Evolutionary conservation across 2,888 invertebrate genomes (phyloP).

Genomic region (Quadroppia sp.): DNA sequence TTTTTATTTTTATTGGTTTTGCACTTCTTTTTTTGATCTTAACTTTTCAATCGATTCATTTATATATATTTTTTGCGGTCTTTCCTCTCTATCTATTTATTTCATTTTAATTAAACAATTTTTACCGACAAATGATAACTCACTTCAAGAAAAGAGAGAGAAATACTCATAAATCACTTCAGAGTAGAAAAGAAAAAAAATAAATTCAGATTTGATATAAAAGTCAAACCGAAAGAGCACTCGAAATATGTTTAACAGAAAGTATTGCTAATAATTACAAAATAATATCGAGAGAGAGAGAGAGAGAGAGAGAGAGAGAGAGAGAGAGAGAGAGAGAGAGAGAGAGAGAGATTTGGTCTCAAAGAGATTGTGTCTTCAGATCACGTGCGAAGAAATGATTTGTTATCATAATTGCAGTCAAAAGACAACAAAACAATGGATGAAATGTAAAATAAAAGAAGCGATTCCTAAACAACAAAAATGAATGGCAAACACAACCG

Average conservation of each 20-base stretch:
- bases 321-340: too few species aligned
- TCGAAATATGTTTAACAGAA: not conserved
- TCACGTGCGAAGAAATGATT: not conserved
- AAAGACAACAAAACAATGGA: not conserved
- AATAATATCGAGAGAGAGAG: not conserved
- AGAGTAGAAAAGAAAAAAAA: not conserved
- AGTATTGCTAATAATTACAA: not conserved
- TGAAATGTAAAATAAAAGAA: too few species aligned
- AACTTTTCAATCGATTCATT: too few species aligned
- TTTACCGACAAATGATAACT: not conserved
- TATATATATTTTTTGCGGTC: too few species aligned
- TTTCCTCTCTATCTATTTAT: not conserved
- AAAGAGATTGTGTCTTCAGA: not conserved
- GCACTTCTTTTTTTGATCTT: too few species aligned
- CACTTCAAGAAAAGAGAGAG: not conserved
- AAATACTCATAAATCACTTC: conserved; percentile 8
- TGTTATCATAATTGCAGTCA: not conserved
- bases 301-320: too few species aligned
- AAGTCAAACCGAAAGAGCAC: conserved; percentile 10
- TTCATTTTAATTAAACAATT: not conserved
- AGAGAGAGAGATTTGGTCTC: not conserved
- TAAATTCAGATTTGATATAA: not conserved
- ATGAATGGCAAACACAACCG: too few species aligned
- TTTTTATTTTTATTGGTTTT: too few species aligned
- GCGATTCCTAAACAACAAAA: not conserved